Evolutionary conservation across 2,113 vertebrate species (phyloP).

Genomic region (Corvus hawaiiensis): DNA sequence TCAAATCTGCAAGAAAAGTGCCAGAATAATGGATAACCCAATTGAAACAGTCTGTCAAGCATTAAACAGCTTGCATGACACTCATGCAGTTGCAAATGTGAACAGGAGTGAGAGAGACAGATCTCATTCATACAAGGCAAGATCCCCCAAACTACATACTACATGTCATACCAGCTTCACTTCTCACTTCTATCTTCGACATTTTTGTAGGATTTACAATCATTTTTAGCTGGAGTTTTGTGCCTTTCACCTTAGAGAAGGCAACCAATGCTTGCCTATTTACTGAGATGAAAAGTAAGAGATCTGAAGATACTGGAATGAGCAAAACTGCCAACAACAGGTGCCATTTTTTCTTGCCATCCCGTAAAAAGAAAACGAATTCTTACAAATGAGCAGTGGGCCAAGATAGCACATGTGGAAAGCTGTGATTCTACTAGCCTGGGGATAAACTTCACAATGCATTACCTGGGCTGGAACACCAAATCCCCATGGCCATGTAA

Average conservation of each 20-base stretch:
- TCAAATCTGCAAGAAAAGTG: background rate
- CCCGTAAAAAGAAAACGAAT: background rate
- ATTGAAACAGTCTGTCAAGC: background rate
- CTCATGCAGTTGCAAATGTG: background rate
- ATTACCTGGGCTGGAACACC: background rate
- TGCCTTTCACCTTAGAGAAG: background rate
- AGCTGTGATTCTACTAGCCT: background rate
- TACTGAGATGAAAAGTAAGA: background rate
- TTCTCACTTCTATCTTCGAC: background rate
- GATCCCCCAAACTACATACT: background rate
- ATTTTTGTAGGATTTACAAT: background rate
- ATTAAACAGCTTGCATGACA: background rate
- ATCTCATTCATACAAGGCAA: constrained; percentile 18
- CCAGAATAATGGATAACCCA: background rate
- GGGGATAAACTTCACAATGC: background rate
- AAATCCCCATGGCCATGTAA: background rate
- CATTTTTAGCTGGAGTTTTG: background rate
- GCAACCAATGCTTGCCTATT: background rate
- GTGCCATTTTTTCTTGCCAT: background rate
- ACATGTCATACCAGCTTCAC: background rate
- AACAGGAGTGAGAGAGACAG: background rate
- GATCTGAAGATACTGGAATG: background rate
- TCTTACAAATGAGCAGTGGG: background rate
- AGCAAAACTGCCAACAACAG: background rate
- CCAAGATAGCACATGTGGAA: background rate